A percentile compares a stretch with the other conserved stretches of the same genome.
Conservation (phyloP, 2,113 vertebrate species). For the Struthidea cinerea region DNA sequence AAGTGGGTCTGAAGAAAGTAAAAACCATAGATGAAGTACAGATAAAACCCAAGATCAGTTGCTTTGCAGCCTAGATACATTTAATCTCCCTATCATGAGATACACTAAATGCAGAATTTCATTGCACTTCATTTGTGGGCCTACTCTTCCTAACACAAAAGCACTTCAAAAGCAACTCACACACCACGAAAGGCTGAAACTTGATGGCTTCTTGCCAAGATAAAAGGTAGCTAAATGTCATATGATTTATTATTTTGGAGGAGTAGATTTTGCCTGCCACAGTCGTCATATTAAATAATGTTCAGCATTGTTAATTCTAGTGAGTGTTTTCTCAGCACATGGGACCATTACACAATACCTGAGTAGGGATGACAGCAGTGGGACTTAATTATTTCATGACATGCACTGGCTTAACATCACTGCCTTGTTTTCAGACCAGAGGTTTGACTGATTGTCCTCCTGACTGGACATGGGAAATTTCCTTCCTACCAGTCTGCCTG, state of each 20-base stretch:
- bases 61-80: not conserved
- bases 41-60: not conserved
- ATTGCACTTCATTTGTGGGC: not conserved
- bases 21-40: not conserved
- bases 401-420: not conserved
- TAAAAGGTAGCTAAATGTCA: not conserved
- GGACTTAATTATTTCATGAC: not conserved
- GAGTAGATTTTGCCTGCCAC: not conserved
- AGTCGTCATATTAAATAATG: not conserved
- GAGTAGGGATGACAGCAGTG: not conserved
- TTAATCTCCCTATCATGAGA: not conserved
- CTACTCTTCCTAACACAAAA: not conserved
- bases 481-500: not conserved
- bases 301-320: not conserved
- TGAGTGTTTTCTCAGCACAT: not conserved
- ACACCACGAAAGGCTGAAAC: not conserved
- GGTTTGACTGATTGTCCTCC: not conserved
- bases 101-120: not conserved
- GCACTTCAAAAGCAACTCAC: not conserved
- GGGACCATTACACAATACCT: not conserved
- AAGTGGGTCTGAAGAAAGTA: not conserved
- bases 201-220: not conserved
- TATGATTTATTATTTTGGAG: not conserved
- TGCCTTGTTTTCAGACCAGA: not conserved
- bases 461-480: not conserved